Conservation (phyloP, 2,797 vertebrate species). For the Saxicola maurus region DNA sequence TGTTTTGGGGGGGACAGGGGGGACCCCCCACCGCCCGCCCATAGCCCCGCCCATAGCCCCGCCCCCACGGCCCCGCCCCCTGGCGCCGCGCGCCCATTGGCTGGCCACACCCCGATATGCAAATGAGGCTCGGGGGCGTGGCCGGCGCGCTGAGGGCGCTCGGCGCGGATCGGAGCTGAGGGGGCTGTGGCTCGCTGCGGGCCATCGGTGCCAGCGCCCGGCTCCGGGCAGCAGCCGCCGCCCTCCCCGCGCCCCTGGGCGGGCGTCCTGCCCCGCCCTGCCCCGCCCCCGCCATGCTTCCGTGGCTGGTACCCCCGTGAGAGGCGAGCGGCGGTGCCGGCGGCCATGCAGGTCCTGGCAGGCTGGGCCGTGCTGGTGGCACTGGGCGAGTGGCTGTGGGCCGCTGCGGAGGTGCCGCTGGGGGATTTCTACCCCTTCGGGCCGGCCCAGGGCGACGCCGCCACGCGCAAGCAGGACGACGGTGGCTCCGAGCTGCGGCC, state of each 20-base stretch:
- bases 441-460: slow-evolving; percentile 77
- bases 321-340: background rate
- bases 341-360: slow-evolving; percentile 71
- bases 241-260: background rate
- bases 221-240: background rate
- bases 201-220: background rate
- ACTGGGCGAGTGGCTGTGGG: slow-evolving; percentile 61
- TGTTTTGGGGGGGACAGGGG: no score
- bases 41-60: no score
- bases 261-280: no score
- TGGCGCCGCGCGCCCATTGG: background rate
- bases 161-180: background rate
- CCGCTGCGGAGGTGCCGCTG: slow-evolving; percentile 79
- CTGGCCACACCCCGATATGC: background rate
- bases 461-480: slow-evolving; percentile 89
- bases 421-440: slow-evolving; percentile 93
- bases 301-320: background rate
- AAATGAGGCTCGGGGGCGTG: background rate
- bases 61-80: background rate
- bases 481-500: slow-evolving; percentile 90
- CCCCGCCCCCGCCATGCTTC: background rate
- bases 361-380: slow-evolving; percentile 61
- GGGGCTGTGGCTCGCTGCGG: background rate
- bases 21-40: no score
- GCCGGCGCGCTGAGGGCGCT: background rate